These are phyloP conservation scores for Girardia tigrina DNA, from an alignment of 2,888 invertebrate species.

Conservation along the genomic window DNA sequence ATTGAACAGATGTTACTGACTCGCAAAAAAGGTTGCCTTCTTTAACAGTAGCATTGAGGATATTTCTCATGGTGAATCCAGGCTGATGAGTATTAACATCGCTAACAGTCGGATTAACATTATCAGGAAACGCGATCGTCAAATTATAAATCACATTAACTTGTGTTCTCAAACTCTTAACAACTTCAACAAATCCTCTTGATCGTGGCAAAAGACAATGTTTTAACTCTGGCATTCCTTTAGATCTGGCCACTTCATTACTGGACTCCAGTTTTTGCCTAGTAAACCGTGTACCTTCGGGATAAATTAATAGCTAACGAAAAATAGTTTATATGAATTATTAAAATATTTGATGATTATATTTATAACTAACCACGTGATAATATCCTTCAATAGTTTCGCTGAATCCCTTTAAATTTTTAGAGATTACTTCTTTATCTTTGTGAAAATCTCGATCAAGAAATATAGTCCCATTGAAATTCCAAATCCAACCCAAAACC, in stretches of 20 bases:
- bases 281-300: too few relatives aligned
- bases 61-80: constrained; percentile 12
- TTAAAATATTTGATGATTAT: too few relatives aligned
- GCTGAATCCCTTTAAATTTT: constrained; percentile 65
- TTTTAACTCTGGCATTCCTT: constrained; percentile 68
- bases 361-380: constrained; percentile 21
- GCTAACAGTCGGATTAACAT: constrained; percentile 44
- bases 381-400: constrained; percentile 59
- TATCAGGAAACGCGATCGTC: constrained; percentile 48
- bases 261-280: too few relatives aligned
- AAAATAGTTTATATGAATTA: too few relatives aligned
- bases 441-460: constrained; percentile 77
- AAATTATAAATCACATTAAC: constrained; percentile 62
- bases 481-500: constrained; percentile 84
- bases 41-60: background rate
- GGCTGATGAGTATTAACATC: constrained; percentile 38
- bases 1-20: too few relatives aligned
- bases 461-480: constrained; percentile 82
- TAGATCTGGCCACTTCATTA: constrained; percentile 68
- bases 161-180: constrained; percentile 61
- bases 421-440: constrained; percentile 68
- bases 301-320: too few relatives aligned
- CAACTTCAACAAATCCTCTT: constrained; percentile 76
- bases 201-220: constrained; percentile 82
- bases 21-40: background rate